These are phyloP conservation scores for Entomobrya proxima DNA, from an alignment of 2,888 invertebrate species.

Conservation along the genomic window DNA sequence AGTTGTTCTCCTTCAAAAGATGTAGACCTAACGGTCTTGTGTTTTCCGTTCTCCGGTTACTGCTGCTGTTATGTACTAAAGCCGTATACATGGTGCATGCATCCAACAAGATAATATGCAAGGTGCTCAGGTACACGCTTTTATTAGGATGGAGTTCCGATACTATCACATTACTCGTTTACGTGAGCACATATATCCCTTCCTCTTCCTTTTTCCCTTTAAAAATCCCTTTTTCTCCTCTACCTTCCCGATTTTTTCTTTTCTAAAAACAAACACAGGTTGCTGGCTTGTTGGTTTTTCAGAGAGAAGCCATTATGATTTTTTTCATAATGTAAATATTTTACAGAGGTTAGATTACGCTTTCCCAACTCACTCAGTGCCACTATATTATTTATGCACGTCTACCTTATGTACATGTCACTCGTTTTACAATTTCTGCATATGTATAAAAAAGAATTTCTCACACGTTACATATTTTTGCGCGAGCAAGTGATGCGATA, in stretches of 20 bases:
- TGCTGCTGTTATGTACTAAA: too few species aligned
- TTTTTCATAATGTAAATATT: constrained; percentile 29
- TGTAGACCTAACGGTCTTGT: not conserved
- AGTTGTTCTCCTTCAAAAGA: constrained; percentile 1
- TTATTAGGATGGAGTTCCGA: too few species aligned
- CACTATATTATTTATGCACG: constrained; percentile 13
- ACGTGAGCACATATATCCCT: not conserved
- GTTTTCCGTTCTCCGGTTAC: too few species aligned
- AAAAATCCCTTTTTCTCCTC: not conserved
- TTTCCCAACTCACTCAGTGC: not conserved
- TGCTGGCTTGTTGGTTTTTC: constrained; percentile 12
- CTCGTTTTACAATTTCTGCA: not conserved
- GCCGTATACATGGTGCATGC: too few species aligned
- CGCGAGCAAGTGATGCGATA: not conserved
- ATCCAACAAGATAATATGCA: too few species aligned
- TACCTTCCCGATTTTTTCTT: not conserved
- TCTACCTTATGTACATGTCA: not conserved
- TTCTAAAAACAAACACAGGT: not conserved
- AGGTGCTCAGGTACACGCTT: too few species aligned
- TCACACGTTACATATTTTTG: not conserved
- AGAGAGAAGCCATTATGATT: not conserved
- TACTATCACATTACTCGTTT: too few species aligned
- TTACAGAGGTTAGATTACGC: not conserved
- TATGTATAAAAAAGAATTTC: not conserved
- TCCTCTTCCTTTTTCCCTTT: constrained; percentile 1